These are phyloP conservation scores for Gobiocypris rarus DNA, from an alignment of 2,113 vertebrate species.

Conservation along the genomic window DNA sequence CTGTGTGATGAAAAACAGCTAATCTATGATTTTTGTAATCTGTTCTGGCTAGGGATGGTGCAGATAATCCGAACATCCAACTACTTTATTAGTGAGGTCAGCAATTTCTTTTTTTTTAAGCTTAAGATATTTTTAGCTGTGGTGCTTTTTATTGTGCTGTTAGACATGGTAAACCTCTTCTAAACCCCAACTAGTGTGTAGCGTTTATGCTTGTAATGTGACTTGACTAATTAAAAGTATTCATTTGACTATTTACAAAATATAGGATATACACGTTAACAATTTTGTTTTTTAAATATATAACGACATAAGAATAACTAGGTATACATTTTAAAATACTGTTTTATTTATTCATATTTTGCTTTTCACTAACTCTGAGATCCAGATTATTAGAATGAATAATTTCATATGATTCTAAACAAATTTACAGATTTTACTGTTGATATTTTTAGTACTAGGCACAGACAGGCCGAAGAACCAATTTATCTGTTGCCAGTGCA, in stretches of 20 bases:
- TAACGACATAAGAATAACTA: background rate
- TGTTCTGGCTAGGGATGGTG: background rate
- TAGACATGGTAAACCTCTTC: background rate
- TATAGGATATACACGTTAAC: too few relatives aligned
- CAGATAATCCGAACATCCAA: background rate
- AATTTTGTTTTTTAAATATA: too few relatives aligned
- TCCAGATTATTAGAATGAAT: background rate
- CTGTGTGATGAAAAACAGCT: conserved; percentile 27
- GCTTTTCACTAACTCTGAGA: background rate
- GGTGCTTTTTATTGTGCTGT: background rate
- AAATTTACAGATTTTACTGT: background rate
- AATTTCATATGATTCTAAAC: background rate
- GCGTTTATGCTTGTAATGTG: background rate
- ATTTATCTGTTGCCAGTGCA: conserved; percentile 39
- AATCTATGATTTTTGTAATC: conserved; percentile 22
- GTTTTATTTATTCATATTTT: background rate
- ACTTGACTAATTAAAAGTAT: background rate
- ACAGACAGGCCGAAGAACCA: background rate
- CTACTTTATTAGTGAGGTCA: conserved; percentile 14
- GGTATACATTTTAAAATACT: background rate
- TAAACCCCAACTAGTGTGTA: background rate
- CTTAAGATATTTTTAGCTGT: background rate
- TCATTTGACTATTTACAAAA: too few relatives aligned
- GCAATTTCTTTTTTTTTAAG: background rate
- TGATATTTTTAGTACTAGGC: background rate